These are phyloP conservation scores for Noctua fimbriata DNA, from an alignment of 2,888 invertebrate genomes.

Conservation along the genomic window DNA sequence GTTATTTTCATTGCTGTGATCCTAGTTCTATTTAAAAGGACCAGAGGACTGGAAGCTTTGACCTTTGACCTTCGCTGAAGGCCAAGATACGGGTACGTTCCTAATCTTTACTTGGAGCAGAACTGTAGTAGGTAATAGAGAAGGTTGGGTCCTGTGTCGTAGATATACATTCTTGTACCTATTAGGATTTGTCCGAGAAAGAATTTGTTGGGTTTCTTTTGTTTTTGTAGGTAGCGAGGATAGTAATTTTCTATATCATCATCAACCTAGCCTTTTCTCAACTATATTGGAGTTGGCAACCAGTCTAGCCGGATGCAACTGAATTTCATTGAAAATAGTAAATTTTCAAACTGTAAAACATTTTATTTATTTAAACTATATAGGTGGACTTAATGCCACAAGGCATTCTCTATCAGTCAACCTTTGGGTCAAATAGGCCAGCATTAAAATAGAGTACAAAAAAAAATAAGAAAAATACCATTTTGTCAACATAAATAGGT, in stretches of 20 bases:
- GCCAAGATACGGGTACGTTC: slow-evolving; percentile 46
- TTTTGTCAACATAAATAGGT: no score
- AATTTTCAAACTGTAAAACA: not conserved
- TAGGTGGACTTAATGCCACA: no score
- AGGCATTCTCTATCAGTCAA: no score
- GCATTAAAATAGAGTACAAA: no score
- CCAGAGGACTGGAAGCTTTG: slow-evolving; percentile 37
- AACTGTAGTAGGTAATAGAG: slow-evolving; percentile 44
- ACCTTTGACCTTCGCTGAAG: slow-evolving; percentile 58
- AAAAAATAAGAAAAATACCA: no score
- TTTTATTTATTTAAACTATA: no score
- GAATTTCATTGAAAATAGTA: not conserved
- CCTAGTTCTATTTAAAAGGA: slow-evolving; percentile 35
- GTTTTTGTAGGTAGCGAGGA: not conserved
- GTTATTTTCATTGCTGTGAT: slow-evolving; percentile 31
- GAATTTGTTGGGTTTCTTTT: slow-evolving; percentile 8
- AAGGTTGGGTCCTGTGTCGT: slow-evolving; percentile 51
- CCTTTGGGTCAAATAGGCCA: no score
- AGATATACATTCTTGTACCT: slow-evolving; percentile 47
- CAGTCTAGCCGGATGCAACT: not conserved
- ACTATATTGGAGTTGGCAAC: not conserved
- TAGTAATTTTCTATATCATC: not conserved
- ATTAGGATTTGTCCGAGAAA: slow-evolving; percentile 50
- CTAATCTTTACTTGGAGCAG: slow-evolving; percentile 57
- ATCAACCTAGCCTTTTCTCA: not conserved